phyloP scores from a whole-genome alignment of 2,113 vertebrate species.

The Hylia prasina region DNA sequence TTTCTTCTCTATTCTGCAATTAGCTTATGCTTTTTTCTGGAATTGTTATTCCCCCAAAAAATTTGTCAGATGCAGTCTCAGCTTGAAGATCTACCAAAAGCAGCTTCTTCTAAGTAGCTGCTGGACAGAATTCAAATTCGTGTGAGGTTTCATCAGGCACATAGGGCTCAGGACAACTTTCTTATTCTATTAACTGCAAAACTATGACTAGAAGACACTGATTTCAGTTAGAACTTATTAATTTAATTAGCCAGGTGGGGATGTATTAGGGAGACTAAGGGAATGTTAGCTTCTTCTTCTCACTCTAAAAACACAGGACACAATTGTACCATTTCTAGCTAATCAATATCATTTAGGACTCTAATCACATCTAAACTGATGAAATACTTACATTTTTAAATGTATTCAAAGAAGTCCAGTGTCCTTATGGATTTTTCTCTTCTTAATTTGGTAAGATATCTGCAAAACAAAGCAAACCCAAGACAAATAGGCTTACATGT shows the following conservation, averaged over 20 bases:
- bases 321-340: neutral
- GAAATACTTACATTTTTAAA: neutral
- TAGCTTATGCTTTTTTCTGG: neutral
- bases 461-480: neutral
- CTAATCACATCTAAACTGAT: neutral
- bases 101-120: neutral
- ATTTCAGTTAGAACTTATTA: neutral
- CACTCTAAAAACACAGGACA: neutral
- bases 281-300: neutral
- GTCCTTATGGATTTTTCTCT: neutral
- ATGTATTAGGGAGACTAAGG: neutral
- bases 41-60: neutral
- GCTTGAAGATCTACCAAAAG: neutral
- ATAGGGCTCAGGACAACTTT: neutral
- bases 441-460: neutral
- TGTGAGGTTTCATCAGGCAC: neutral
- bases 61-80: neutral
- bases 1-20: neutral
- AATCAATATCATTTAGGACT: neutral
- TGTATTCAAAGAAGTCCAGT: neutral
- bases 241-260: neutral
- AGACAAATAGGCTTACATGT: neutral
- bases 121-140: neutral
- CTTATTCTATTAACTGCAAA: neutral
- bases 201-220: fast-evolving